Conservation (phyloP, 2,113 vertebrate genomes). For the Petromus typicus region DNA sequence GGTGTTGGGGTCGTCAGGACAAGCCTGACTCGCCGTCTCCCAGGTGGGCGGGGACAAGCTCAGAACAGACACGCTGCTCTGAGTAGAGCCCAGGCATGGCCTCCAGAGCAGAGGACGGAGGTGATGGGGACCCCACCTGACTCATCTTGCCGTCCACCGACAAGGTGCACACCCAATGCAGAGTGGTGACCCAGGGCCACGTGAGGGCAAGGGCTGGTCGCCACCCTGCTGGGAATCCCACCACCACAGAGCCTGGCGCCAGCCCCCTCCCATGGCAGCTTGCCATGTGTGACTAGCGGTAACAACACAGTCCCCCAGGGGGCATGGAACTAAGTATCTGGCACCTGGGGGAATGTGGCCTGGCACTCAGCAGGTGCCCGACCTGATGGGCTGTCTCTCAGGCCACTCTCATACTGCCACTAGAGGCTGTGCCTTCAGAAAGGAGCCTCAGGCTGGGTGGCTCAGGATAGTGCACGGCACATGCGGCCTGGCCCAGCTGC, state of each 20-base stretch:
- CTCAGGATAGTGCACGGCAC: not conserved
- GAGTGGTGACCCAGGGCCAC: not conserved
- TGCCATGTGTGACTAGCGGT: accelerated
- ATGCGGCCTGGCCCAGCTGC: not conserved
- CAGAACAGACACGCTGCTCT: no score
- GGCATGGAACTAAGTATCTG: accelerated
- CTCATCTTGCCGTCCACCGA: not conserved
- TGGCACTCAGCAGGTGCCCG: not conserved
- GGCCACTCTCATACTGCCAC: not conserved
- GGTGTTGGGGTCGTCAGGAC: accelerated
- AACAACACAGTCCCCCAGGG: accelerated
- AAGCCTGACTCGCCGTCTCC: accelerated
- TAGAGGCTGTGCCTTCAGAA: no score
- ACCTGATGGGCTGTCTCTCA: not conserved
- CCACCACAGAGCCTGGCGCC: accelerated
- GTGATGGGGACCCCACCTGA: not conserved
- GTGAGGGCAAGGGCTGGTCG: not conserved
- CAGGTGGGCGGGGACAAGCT: not conserved
- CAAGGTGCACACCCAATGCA: not conserved
- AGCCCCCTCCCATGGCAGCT: not conserved
- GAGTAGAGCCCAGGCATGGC: accelerated
- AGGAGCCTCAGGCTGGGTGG: not conserved
- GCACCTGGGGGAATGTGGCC: accelerated
- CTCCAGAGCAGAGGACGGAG: not conserved
- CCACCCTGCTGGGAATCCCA: accelerated